Base-by-base conservation (phyloP, 2,888 invertebrate species). In the Odiellus spinosus region DNA sequence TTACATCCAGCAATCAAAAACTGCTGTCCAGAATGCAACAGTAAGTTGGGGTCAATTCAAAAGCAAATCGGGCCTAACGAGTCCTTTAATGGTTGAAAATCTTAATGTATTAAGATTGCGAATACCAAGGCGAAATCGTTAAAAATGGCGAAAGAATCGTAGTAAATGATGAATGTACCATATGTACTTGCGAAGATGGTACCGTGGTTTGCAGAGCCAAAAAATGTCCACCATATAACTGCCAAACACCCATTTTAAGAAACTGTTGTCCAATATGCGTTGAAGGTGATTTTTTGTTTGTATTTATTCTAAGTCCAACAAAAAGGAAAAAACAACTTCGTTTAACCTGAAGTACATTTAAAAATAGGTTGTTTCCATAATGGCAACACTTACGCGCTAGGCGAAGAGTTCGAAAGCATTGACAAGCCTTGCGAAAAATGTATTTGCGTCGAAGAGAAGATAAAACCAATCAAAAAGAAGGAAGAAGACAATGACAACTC, bases 181-280 rank as follows among this genome's bases (percentile, higher is more conserved):
- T 35, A 3, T 49, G 49, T 17, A 33, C 21, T 21, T 49, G 52
- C 32, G n/a, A 21, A 4, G 21, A 40, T 20, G 51, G 51, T 6
- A 45, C 42, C 38, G 20, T 51, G 15, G 20, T 39, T 5, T 51
- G 51, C 17, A 36, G 47, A 6, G 44, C 44, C 5, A 47, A 40
- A 18, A 3, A 40, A n/a, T 52, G 52, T 18, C 42, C 20, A n/a
- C 18, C 35, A 3, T 42, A 41, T 33, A 17, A 33, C 4, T 52
- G 52, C 17, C 36, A 44, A 3, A 26, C 49, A 43, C 52, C 52
- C 5, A 45, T 49, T 20, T 21, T 47, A 2, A 32, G 49, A 18
- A 45, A 47, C 10, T 52, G 52, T 14, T 52, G 52, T 35, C 52
- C 49, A 12, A 41, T 45, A 10, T 52, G 52, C 39, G 39, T 49